A percentile compares a stretch with the other conserved stretches of the same genome.
These are phyloP conservation scores for Flexamia atlantica DNA, from an alignment of 2,888 invertebrate species.

Conservation along the genomic window DNA sequence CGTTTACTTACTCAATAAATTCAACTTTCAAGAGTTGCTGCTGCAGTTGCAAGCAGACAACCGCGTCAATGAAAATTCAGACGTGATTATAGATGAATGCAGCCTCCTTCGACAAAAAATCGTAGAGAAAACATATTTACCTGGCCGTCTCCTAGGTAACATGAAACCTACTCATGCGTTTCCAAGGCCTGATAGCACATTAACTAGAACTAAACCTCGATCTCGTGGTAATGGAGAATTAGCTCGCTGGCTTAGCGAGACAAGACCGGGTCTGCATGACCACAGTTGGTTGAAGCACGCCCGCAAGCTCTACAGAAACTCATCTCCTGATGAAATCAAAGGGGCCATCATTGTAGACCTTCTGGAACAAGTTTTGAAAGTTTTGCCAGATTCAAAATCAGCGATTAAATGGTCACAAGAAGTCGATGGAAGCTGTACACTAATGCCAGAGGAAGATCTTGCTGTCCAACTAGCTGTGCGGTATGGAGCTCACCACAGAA, in stretches of 20 bases:
- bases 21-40: constrained; percentile 36
- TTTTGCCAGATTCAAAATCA: constrained; percentile 13
- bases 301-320: constrained; percentile 50
- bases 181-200: constrained; percentile 46
- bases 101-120: constrained; percentile 59
- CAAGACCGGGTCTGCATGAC: constrained; percentile 60
- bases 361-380: constrained; percentile 57
- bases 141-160: neutral
- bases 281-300: constrained; percentile 62
- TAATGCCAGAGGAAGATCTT: constrained; percentile 2
- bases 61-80: constrained; percentile 55
- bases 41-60: constrained; percentile 54
- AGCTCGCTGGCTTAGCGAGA: constrained; percentile 56
- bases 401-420: constrained; percentile 33
- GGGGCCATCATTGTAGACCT: constrained; percentile 35
- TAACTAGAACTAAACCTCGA: constrained; percentile 36
- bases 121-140: constrained; percentile 54
- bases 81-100: constrained; percentile 62
- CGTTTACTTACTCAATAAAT: constrained; percentile 45
- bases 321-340: constrained; percentile 55
- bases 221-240: constrained; percentile 60
- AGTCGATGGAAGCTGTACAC: neutral
- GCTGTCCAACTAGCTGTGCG: constrained; percentile 38
- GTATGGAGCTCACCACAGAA: constrained; percentile 59
- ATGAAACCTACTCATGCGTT: constrained; percentile 45